Conservation (phyloP, 1,140 invertebrate species). For the Ostrea denselamellosa region DNA sequence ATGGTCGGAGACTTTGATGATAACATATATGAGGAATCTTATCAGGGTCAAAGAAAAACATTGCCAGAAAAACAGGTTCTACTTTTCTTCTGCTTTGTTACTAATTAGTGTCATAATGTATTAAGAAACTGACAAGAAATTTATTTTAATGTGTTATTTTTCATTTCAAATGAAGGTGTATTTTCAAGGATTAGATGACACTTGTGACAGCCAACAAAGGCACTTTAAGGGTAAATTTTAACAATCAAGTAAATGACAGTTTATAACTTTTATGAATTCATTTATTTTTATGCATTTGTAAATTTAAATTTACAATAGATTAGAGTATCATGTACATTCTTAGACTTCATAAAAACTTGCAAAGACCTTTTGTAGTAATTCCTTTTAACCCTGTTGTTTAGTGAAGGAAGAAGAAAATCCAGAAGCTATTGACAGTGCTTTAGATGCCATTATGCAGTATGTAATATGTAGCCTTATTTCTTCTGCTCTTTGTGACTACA, state of each 20-base stretch:
- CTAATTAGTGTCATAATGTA: not conserved
- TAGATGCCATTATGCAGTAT: not conserved
- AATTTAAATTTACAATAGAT: not conserved
- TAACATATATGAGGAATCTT: not conserved
- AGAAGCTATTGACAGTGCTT: not conserved
- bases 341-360: not conserved
- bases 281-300: not conserved
- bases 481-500: too few species aligned
- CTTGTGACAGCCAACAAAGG: not conserved
- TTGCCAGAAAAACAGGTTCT: not conserved
- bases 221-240: not conserved
- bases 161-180: not conserved
- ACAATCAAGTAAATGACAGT: not conserved
- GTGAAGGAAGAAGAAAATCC: not conserved
- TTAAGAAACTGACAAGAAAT: not conserved
- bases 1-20: not conserved
- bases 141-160: not conserved
- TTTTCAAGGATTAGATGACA: conserved; percentile 2
- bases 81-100: not conserved
- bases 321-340: not conserved
- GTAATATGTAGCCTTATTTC: not conserved
- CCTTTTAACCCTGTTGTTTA: not conserved
- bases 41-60: not conserved
- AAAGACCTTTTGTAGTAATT: not conserved
- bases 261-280: not conserved